These are phyloP conservation scores for Taenaris catops DNA, from an alignment of 2,888 invertebrate species.

Conservation along the genomic window DNA sequence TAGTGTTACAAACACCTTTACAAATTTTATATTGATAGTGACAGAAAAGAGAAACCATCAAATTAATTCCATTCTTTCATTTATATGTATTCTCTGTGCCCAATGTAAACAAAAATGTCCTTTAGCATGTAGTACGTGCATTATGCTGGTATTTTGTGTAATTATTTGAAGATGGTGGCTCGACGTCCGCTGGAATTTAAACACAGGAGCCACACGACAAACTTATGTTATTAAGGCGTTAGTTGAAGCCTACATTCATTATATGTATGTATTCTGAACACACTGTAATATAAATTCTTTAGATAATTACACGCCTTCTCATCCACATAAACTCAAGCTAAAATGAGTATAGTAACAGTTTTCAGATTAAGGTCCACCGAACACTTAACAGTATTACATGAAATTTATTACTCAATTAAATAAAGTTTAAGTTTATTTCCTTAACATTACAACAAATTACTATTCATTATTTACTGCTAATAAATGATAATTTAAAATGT, in stretches of 20 bases:
- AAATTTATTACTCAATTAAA: no score
- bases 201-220: constrained; percentile 44
- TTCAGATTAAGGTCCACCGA: background rate
- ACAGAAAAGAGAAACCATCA: no score
- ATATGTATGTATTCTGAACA: constrained; percentile 24
- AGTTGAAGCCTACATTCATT: constrained; percentile 48
- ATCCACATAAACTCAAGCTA: constrained; percentile 3
- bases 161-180: constrained; percentile 47
- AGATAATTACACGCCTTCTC: constrained; percentile 19
- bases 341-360: background rate
- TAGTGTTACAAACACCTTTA: no score
- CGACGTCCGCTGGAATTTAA: constrained; percentile 48
- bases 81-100: constrained; percentile 6
- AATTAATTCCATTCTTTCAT: background rate
- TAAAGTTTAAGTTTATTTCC: no score
- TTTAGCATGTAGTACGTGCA: constrained; percentile 40
- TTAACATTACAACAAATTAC: no score
- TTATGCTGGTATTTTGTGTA: constrained; percentile 58
- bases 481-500: no score
- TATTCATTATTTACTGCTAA: no score
- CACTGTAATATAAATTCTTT: constrained; percentile 33
- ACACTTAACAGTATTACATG: no score
- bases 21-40: no score
- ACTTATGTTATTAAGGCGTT: constrained; percentile 64
- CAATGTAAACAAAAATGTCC: constrained; percentile 19